Conservation (phyloP, 2,888 invertebrate species). For the Dorcus parallelipipedus region DNA sequence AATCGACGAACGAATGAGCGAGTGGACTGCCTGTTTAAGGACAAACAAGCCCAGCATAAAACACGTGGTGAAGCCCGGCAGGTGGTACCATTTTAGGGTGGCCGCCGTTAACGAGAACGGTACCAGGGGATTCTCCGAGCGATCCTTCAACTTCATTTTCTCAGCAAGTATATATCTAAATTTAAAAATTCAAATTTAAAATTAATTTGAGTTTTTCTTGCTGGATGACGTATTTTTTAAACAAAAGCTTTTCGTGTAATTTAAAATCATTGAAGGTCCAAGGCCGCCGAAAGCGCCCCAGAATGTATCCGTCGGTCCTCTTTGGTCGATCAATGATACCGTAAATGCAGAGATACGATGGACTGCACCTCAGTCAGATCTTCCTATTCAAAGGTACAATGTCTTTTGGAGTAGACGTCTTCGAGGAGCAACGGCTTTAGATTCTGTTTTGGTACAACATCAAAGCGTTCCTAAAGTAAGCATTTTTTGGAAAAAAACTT, state of each 20-base stretch:
- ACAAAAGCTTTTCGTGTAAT: background rate
- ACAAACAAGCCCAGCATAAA: constrained; percentile 56
- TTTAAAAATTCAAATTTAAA: background rate
- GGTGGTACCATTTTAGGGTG: constrained; percentile 77
- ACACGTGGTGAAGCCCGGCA: constrained; percentile 61
- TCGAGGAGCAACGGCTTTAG: constrained; percentile 53
- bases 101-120: constrained; percentile 71
- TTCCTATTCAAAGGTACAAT: constrained; percentile 69
- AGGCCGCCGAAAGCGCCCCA: constrained; percentile 61
- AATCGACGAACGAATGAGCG: constrained; percentile 60
- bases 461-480: constrained; percentile 60
- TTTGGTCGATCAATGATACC: constrained; percentile 48
- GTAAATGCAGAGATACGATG: constrained; percentile 64
- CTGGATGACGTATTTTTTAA: background rate
- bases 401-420: constrained; percentile 72
- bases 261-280: constrained; percentile 47
- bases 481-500: background rate
- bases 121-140: constrained; percentile 66
- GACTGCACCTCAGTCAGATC: constrained; percentile 67
- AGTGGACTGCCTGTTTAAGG: constrained; percentile 60
- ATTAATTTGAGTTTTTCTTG: background rate
- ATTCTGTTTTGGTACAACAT: constrained; percentile 63
- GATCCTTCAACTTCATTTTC: constrained; percentile 58
- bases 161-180: constrained; percentile 42
- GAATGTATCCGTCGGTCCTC: constrained; percentile 56